Conservation (phyloP, 2,797 vertebrate species). For the Pipistrellus kuhlii region DNA sequence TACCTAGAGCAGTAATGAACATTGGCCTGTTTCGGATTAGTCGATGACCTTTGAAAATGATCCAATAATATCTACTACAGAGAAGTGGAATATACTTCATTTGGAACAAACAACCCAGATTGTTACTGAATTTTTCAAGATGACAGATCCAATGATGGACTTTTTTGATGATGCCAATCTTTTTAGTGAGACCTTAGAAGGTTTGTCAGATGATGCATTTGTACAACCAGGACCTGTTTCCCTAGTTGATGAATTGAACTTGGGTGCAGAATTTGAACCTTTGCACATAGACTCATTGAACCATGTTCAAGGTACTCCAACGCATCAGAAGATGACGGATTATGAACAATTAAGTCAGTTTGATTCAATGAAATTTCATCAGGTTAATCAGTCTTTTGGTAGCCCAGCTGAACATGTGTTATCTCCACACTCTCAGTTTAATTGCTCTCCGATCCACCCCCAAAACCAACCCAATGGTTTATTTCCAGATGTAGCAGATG, state of each 20-base stretch:
- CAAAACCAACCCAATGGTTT: constrained; percentile 94
- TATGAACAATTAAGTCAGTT: constrained; percentile 94
- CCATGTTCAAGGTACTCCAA: constrained; percentile 91
- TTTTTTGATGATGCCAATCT: constrained; percentile 98
- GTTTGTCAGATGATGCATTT: constrained; percentile 95
- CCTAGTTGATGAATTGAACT: constrained; percentile 97
- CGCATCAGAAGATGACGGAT: constrained; percentile 91
- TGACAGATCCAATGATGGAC: constrained; percentile 96
- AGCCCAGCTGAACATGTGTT: constrained; percentile 89
- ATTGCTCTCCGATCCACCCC: constrained; percentile 91
- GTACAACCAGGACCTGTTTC: constrained; percentile 93
- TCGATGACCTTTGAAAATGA: constrained; percentile 87
- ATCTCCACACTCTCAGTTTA: constrained; percentile 93
- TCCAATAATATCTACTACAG: constrained; percentile 85
- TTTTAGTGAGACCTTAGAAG: constrained; percentile 96
- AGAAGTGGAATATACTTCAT: constrained; percentile 83
- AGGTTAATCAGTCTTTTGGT: constrained; percentile 88
- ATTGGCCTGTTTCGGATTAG: constrained; percentile 86
- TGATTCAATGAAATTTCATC: constrained; percentile 93
- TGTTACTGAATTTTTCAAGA: constrained; percentile 86
- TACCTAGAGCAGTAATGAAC: constrained; percentile 86
- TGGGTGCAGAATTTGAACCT: constrained; percentile 96
- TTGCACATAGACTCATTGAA: constrained; percentile 94
- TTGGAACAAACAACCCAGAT: constrained; percentile 85
- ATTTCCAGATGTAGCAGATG: constrained; percentile 93